Conservation (phyloP, 2,888 invertebrate genomes). For the Diaprepes abbreviatus region DNA sequence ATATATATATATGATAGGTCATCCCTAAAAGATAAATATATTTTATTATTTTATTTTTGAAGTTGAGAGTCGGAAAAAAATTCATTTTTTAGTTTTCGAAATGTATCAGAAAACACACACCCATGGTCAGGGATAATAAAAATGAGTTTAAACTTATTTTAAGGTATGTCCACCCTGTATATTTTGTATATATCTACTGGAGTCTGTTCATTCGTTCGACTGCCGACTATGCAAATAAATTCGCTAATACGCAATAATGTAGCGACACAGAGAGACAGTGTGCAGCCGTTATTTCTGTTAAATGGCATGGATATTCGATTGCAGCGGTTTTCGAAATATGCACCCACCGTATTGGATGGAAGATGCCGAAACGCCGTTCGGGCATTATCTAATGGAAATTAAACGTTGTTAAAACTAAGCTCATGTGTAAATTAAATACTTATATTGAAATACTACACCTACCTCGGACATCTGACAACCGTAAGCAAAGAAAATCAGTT, state of each 20-base stretch:
- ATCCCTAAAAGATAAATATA: too few relatives aligned
- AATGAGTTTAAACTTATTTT: too few relatives aligned
- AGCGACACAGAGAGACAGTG: conserved; percentile 46
- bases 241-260: conserved; percentile 54
- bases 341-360: neutral
- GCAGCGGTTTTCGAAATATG: conserved; percentile 12
- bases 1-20: too few relatives aligned
- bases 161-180: conserved; percentile 22
- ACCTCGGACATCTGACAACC: too few relatives aligned
- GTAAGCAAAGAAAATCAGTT: too few relatives aligned
- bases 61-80: too few relatives aligned
- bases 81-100: too few relatives aligned
- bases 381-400: neutral
- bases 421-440: too few relatives aligned
- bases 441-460: too few relatives aligned
- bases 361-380: neutral
- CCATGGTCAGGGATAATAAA: too few relatives aligned
- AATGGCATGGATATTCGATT: conserved; percentile 16
- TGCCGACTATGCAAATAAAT: conserved; percentile 56
- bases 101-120: too few relatives aligned
- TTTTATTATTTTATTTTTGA: too few relatives aligned
- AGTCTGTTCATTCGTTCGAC: conserved; percentile 38
- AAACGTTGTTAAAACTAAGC: neutral
- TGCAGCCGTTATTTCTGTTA: conserved; percentile 23
- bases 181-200: conserved; percentile 12